Evolutionary conservation across 37 sponge, comb jelly and placozoan species (phyloP), one percentile per base, ranked within the genome.

Genomic region (Bolinopsis microptera): DNA sequence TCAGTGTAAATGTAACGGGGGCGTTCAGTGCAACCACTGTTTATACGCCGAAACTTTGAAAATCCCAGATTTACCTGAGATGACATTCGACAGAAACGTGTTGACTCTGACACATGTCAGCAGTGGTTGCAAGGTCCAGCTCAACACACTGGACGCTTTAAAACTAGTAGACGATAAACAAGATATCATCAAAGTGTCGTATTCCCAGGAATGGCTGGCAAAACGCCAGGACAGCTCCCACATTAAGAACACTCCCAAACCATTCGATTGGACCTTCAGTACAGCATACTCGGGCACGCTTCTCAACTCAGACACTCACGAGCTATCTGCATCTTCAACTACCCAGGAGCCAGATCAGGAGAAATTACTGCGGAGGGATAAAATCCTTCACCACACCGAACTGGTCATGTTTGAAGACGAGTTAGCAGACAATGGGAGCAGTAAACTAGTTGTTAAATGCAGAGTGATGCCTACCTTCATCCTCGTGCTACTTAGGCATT

Each of bases 241-340:
- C 38, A 94, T 95, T 30, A 95, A 95, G 31, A 93, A 94, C 18
- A 93, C 92, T 38, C 93, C 95, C 16, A 95, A 96, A 67, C 96
- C 96, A 38, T 98, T 96, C 95, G 98, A 98, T 93, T 98, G 98
- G 98, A 98, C 98, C 35, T 98, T 80, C 94, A 96, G 96, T 3
- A 96, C 96, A 8, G 80, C 74, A 18, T 97, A 98, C 94, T 94
- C 68, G 1, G 98, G 98, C 27, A 95, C 93, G 3, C 35, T 32
- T 25, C 16, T 8, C 8, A 5, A 18, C 70, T 18, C 32, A 80
- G 39, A 90, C 31, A 28, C 93, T 96, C 93, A 94, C 2, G 70
- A 70, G n/a, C 82, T 93, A 48, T 95, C 96, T 69, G 70, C 92
- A 32, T 2, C 28, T 70, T 9, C 30, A 3, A 70, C 74, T 3